phyloP scores from a whole-genome alignment of 2,113 vertebrate species.

The Apistogramma diplotaenia region DNA sequence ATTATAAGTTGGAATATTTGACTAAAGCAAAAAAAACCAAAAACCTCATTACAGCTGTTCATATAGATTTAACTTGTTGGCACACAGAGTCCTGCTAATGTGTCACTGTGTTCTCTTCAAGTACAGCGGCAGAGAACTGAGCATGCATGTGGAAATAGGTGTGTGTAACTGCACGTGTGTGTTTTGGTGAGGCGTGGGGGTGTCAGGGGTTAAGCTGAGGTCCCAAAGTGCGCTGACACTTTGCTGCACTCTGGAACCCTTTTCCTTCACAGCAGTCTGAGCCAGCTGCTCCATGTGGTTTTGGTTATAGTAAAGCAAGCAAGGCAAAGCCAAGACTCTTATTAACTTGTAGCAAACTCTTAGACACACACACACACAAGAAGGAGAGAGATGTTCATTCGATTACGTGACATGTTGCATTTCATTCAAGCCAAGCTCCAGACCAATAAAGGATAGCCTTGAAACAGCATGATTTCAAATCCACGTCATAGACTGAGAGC shows the following conservation, averaged over 20 bases:
- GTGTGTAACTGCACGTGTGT: neutral
- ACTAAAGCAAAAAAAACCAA: neutral
- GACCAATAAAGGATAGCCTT: slow-evolving; percentile 25
- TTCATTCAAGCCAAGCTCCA: slow-evolving; percentile 47
- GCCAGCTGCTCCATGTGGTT: slow-evolving; percentile 61
- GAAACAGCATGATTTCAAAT: slow-evolving; percentile 42
- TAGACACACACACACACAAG: neutral
- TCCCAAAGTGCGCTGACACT: slow-evolving; percentile 6
- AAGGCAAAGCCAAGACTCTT: slow-evolving; percentile 44
- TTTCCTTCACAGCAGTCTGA: slow-evolving; percentile 10
- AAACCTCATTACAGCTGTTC: neutral
- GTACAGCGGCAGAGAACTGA: neutral
- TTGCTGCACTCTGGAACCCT: slow-evolving; percentile 17
- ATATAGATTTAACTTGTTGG: neutral
- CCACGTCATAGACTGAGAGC: slow-evolving; percentile 1
- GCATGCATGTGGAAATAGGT: neutral
- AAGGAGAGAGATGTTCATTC: slow-evolving; percentile 2
- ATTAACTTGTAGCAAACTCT: slow-evolving; percentile 36
- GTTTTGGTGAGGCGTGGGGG: neutral
- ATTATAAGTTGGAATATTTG: neutral
- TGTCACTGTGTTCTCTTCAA: neutral
- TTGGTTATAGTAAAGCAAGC: slow-evolving; percentile 43
- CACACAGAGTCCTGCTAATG: neutral
- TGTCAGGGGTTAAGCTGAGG: neutral
- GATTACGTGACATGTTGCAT: slow-evolving; percentile 33